phyloP scores from a whole-genome alignment of 2,113 vertebrate genomes.

The Neodon shergylaensis region DNA sequence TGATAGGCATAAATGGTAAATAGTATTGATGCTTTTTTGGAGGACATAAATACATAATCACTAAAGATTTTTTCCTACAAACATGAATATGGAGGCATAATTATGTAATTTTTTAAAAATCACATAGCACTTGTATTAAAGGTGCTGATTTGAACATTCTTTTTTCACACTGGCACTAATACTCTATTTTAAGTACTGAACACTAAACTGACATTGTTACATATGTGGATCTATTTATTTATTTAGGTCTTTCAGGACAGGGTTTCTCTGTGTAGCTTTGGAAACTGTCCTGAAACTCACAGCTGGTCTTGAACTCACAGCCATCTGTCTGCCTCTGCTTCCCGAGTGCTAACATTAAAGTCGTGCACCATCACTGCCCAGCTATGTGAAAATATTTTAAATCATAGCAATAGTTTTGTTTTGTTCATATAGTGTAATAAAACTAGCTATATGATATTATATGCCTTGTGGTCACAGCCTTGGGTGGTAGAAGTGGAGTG shows the following conservation, averaged over 20 bases:
- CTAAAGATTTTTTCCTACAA: constrained; percentile 33
- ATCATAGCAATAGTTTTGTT: background rate
- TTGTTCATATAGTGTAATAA: background rate
- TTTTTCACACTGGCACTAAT: background rate
- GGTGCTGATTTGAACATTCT: background rate
- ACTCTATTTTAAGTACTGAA: background rate
- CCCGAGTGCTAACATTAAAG: background rate
- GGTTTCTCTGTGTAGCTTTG: background rate
- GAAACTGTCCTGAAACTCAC: background rate
- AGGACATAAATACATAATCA: background rate
- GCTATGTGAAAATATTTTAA: background rate
- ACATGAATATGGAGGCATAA: background rate
- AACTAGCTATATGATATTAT: background rate
- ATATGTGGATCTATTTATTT: background rate
- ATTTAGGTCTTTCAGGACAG: background rate
- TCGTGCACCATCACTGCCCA: background rate
- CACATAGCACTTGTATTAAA: background rate
- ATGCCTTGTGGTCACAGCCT: background rate
- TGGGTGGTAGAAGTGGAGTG: no score
- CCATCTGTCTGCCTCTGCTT: background rate
- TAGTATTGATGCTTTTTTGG: background rate
- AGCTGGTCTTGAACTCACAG: background rate
- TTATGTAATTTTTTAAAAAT: background rate
- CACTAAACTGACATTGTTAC: background rate
- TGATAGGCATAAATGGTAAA: constrained; percentile 45